Conservation (phyloP, 2,888 invertebrate genomes). For the Craniophora ligustri region DNA sequence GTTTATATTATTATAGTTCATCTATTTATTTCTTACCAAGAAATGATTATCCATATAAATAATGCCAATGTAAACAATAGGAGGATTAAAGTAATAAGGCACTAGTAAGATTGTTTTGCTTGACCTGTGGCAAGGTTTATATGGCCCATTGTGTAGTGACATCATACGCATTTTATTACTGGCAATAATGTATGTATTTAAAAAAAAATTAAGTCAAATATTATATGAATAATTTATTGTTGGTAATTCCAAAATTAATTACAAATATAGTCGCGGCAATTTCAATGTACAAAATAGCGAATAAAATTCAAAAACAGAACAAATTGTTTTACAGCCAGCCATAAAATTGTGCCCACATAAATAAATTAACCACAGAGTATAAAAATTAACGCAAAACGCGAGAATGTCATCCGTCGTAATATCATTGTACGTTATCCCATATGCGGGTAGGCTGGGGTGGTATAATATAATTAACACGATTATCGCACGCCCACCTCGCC, state of each 20-base stretch:
- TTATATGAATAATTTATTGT: too few species aligned
- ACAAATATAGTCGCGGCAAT: conserved; percentile 13
- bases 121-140: conserved; percentile 16
- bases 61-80: conserved; percentile 35
- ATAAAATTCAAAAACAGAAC: conserved; percentile 43
- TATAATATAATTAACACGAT: conserved; percentile 63
- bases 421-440: conserved; percentile 51
- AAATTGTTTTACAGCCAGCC: conserved; percentile 44
- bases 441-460: conserved; percentile 60
- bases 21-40: too few species aligned
- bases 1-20: too few species aligned
- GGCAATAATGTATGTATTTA: conserved; percentile 5
- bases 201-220: background rate
- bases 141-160: conserved; percentile 23
- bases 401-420: conserved; percentile 49
- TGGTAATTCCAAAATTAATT: background rate
- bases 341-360: conserved; percentile 57
- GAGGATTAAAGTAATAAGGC: conserved; percentile 40
- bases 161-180: background rate
- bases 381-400: conserved; percentile 58
- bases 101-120: conserved; percentile 24
- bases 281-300: conserved; percentile 12
- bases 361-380: conserved; percentile 56
- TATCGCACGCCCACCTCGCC: conserved; percentile 57
- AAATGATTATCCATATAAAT: too few species aligned